Percentiles rank a stretch among this genome's conserved stretches.
These are phyloP conservation scores for Limnephilus auricula DNA, from an alignment of 2,888 invertebrate species.

Conservation along the genomic window DNA sequence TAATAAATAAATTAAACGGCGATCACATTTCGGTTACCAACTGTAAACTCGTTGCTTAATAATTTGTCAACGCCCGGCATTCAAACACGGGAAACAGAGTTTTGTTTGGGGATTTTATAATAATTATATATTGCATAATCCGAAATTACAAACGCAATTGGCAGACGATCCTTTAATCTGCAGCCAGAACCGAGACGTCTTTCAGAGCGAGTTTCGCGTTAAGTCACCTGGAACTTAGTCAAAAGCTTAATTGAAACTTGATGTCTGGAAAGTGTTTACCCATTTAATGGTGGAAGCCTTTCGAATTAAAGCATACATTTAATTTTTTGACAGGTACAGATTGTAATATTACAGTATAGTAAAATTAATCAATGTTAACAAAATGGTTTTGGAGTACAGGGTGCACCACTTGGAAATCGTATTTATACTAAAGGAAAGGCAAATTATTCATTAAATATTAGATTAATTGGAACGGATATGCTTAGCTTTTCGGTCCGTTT, in stretches of 20 bases:
- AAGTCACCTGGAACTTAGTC: background rate
- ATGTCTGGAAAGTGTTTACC: background rate
- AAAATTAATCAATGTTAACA: background rate
- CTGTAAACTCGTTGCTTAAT: background rate
- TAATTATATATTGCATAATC: background rate
- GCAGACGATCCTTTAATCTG: constrained; percentile 59
- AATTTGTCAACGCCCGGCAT: background rate
- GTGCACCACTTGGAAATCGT: background rate
- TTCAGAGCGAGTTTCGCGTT: background rate
- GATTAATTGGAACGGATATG: too few relatives aligned
- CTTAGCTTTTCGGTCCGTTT: too few relatives aligned
- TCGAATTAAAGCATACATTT: background rate
- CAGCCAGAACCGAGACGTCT: constrained; percentile 45
- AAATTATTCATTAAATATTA: background rate
- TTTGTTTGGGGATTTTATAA: background rate
- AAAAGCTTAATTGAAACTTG: background rate
- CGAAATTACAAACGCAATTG: constrained; percentile 57
- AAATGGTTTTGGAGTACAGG: background rate
- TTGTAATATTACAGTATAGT: too few relatives aligned
- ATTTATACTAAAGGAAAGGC: background rate
- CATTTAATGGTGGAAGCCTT: background rate
- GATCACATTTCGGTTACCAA: background rate
- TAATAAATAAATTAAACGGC: background rate
- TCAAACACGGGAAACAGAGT: background rate
- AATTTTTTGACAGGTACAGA: background rate